Conservation (phyloP, 1,140 invertebrate genomes). For the Leptinotarsa texana region DNA sequence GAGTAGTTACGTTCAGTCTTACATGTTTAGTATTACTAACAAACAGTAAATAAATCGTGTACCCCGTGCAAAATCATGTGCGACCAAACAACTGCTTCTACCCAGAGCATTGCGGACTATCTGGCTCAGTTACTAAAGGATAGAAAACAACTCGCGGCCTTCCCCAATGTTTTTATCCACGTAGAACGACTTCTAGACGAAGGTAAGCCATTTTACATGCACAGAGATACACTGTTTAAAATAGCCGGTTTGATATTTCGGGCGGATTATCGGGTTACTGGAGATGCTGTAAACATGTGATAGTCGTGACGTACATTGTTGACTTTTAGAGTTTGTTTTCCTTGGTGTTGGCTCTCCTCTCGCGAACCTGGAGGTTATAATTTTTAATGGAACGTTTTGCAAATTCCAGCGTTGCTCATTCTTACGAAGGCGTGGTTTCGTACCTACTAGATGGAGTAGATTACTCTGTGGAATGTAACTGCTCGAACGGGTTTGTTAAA, state of each 20-base stretch:
- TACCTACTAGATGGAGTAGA: neutral
- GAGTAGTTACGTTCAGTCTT: constrained; percentile 22
- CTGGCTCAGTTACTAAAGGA: constrained; percentile 99
- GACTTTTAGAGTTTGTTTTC: constrained; percentile 16
- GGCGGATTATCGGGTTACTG: constrained; percentile 7
- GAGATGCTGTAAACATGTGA: constrained; percentile 28
- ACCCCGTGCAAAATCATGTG: constrained; percentile 56
- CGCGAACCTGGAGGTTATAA: neutral
- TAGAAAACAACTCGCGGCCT: constrained; percentile 98
- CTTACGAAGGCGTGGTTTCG: neutral
- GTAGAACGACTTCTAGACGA: constrained; percentile 98
- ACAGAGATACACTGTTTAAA: neutral
- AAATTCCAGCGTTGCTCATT: constrained; percentile 6
- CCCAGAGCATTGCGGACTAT: constrained; percentile 98
- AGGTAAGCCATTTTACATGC: constrained; percentile 71
- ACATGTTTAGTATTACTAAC: constrained; percentile 25
- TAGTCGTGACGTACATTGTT: constrained; percentile 23
- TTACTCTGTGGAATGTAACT: neutral
- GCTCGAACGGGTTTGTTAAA: too few species aligned
- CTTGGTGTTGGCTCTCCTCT: neutral
- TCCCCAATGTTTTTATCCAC: constrained; percentile 99
- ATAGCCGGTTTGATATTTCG: constrained; percentile 3
- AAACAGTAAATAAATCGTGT: constrained; percentile 24
- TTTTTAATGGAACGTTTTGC: neutral
- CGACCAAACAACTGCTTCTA: constrained; percentile 72